phyloP scores from a whole-genome alignment of 2,113 vertebrate genomes.

The Dipodomys spectabilis region DNA sequence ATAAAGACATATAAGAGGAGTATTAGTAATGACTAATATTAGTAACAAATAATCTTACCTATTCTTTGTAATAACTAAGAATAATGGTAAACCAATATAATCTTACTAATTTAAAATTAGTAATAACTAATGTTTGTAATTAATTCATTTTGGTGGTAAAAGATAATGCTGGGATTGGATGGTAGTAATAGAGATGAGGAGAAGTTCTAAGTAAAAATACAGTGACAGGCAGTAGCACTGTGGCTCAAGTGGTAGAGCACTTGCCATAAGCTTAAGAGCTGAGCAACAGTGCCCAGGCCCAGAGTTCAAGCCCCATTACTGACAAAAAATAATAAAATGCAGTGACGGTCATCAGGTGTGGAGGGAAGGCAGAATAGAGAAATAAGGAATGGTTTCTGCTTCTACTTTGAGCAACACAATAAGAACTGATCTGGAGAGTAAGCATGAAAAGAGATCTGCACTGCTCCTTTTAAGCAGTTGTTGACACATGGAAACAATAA shows the following conservation, averaged over 20 bases:
- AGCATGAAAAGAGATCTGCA: neutral
- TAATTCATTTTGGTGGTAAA: neutral
- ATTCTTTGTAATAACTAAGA: too few species aligned
- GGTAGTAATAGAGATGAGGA: neutral
- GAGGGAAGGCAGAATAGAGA: neutral
- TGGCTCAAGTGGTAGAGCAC: too few species aligned
- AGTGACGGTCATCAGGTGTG: neutral
- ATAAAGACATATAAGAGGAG: too few species aligned
- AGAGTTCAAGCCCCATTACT: too few species aligned
- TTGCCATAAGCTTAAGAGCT: too few species aligned
- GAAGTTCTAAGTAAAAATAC: neutral
- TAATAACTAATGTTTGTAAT: too few species aligned
- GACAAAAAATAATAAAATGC: neutral
- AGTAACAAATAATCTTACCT: too few species aligned
- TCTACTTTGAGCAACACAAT: neutral
- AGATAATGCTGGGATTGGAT: neutral
- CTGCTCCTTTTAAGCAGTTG: neutral
- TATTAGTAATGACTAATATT: too few species aligned
- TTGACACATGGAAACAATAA: neutral
- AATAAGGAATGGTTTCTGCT: neutral
- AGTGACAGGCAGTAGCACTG: neutral
- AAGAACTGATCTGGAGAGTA: neutral
- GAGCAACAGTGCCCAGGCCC: too few species aligned
- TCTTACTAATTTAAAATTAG: too few species aligned
- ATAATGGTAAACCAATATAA: too few species aligned